A percentile compares a stretch with the other conserved stretches of the same genome.
Conservation (phyloP, 2,113 vertebrate species). For the Calidris pygmaea region DNA sequence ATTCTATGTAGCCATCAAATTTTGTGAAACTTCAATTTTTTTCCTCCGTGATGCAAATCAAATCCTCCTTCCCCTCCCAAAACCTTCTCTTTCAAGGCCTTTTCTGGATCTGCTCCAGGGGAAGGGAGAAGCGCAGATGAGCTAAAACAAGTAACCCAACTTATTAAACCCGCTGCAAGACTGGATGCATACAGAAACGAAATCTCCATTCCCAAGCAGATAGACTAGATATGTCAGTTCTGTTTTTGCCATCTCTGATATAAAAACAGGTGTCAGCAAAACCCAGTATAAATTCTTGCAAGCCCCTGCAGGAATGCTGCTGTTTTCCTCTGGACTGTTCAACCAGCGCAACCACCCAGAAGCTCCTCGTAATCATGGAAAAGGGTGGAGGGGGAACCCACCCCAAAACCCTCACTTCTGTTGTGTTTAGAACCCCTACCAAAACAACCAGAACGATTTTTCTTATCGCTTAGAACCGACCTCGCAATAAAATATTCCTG, state of each 20-base stretch:
- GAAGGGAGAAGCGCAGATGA: not conserved
- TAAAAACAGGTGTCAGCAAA: conserved; percentile 24
- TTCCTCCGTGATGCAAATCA: not conserved
- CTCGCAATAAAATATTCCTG: not conserved
- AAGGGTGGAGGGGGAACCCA: not conserved
- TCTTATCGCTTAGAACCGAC: not conserved
- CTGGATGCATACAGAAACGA: conserved; percentile 1
- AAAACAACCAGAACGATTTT: not conserved
- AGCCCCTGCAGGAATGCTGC: conserved; percentile 21
- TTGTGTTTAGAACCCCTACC: not conserved
- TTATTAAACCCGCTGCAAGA: conserved; percentile 9
- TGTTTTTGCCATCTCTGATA: conserved; percentile 18
- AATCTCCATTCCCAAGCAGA: not conserved
- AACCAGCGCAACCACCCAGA: not conserved
- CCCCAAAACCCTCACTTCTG: not conserved
- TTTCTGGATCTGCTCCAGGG: not conserved
- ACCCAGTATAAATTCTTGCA: conserved; percentile 17
- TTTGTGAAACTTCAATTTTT: not conserved
- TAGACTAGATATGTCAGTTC: conserved; percentile 1
- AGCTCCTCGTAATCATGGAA: not conserved
- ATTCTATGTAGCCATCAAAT: not conserved
- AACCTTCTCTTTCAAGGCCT: not conserved
- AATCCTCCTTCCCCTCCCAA: not conserved
- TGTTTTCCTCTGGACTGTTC: not conserved
- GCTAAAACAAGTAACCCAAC: not conserved